Conservation (phyloP, 2,113 vertebrate species). For the Xenopus laevis region DNA sequence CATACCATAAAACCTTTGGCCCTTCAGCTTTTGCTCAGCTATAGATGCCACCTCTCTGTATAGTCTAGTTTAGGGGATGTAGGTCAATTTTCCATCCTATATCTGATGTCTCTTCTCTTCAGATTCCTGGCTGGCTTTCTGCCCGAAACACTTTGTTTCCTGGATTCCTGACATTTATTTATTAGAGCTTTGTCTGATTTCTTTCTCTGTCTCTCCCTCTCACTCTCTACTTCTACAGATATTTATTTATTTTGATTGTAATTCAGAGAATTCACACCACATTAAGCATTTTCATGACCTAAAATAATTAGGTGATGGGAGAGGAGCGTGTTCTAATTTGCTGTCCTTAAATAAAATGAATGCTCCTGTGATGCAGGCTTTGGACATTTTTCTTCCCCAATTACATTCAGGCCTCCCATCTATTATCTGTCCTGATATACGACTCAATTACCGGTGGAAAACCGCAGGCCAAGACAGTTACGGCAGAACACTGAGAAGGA, state of each 20-base stretch:
- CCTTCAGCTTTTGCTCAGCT: not conserved
- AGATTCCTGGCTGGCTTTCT: slow-evolving; percentile 11
- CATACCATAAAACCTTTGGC: not conserved
- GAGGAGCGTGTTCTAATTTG: slow-evolving; percentile 72
- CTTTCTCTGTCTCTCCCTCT: not conserved
- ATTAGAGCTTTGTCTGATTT: slow-evolving; percentile 27
- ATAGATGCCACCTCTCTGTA: not conserved
- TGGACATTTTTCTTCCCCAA: slow-evolving; percentile 72
- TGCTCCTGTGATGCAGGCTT: slow-evolving; percentile 66
- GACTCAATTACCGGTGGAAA: slow-evolving; percentile 59
- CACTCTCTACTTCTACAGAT: slow-evolving; percentile 30
- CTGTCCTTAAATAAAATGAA: slow-evolving; percentile 78
- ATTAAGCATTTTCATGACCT: slow-evolving; percentile 82
- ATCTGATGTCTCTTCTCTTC: slow-evolving; percentile 4
- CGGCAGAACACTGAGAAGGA: slow-evolving; percentile 11
- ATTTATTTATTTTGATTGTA: slow-evolving; percentile 60
- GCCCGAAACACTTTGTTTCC: slow-evolving; percentile 7
- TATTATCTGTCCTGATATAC: slow-evolving; percentile 65
- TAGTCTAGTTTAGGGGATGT: not conserved
- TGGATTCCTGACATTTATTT: slow-evolving; percentile 34
- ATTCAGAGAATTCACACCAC: slow-evolving; percentile 71
- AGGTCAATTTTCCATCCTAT: not conserved
- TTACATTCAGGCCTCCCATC: slow-evolving; percentile 62
- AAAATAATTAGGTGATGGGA: slow-evolving; percentile 79
- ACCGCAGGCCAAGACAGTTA: slow-evolving; percentile 38